These are phyloP conservation scores for Lagorchestes hirsutus DNA, from an alignment of 2,797 vertebrate species.

Conservation along the genomic window DNA sequence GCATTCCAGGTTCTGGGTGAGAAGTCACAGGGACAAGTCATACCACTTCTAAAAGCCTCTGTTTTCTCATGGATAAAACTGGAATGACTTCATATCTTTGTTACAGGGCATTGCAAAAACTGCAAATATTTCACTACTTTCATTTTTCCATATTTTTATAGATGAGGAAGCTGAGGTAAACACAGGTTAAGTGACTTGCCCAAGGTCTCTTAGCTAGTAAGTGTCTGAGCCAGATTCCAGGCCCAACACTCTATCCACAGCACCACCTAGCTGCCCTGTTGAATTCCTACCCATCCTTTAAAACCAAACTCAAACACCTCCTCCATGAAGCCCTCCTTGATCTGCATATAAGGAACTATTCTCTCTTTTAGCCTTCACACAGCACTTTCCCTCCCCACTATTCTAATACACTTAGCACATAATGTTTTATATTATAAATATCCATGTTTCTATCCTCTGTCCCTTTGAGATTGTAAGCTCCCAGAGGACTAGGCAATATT, in stretches of 20 bases:
- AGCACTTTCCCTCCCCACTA: not conserved
- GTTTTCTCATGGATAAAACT: not conserved
- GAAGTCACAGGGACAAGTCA: not conserved
- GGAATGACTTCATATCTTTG: not conserved
- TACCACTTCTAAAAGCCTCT: not conserved
- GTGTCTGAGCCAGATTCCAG: not conserved
- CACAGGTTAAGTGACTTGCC: not conserved
- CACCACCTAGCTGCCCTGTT: not conserved
- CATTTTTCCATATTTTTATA: not conserved
- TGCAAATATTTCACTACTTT: not conserved
- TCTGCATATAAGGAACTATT: not conserved
- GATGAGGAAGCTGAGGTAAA: not conserved
- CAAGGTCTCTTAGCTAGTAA: not conserved
- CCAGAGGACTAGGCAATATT: not conserved
- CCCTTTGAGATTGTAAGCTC: not conserved
- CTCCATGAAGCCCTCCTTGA: not conserved
- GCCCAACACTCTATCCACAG: not conserved
- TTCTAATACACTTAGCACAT: not conserved
- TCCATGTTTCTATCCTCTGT: not conserved
- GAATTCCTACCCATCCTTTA: not conserved
- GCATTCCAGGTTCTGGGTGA: not conserved
- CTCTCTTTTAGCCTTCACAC: not conserved
- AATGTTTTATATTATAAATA: not conserved
- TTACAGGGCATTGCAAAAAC: not conserved
- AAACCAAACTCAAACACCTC: not conserved